phyloP scores from a whole-genome alignment of 2,888 invertebrate genomes.

The Phorcus lineatus region DNA sequence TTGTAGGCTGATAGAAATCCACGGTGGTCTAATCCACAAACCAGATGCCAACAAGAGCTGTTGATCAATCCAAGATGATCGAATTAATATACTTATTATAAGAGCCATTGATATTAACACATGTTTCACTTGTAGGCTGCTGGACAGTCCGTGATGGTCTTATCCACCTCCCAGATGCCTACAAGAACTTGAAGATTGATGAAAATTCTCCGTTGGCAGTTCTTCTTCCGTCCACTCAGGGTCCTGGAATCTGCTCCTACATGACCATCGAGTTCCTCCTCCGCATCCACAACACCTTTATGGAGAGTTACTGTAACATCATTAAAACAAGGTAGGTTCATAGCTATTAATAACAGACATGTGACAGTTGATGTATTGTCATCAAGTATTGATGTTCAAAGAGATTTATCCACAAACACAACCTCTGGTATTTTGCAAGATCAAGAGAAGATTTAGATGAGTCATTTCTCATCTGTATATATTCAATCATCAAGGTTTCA shows the following conservation, averaged over 20 bases:
- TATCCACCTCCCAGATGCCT: conserved; percentile 49
- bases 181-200: conserved; percentile 37
- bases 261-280: conserved; percentile 60
- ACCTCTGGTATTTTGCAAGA: no score
- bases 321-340: conserved; percentile 33
- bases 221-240: conserved; percentile 49
- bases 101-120: no score
- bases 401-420: no score
- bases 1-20: neutral
- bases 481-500: no score
- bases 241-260: conserved; percentile 63
- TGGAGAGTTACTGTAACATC: conserved; percentile 49
- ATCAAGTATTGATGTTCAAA: no score
- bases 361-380: no score
- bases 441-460: no score
- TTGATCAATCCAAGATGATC: no score
- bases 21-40: neutral
- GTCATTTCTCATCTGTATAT: no score
- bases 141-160: conserved; percentile 37
- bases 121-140: conserved; percentile 33
- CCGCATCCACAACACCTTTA: conserved; percentile 61
- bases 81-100: no score
- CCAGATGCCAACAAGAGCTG: no score
- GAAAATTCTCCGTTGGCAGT: conserved; percentile 39
- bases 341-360: neutral